Percentiles rank a stretch among this genome's conserved stretches.
Conservation (phyloP, 2,113 vertebrate genomes). For the Sinocyclocheilus anophthalmus region DNA sequence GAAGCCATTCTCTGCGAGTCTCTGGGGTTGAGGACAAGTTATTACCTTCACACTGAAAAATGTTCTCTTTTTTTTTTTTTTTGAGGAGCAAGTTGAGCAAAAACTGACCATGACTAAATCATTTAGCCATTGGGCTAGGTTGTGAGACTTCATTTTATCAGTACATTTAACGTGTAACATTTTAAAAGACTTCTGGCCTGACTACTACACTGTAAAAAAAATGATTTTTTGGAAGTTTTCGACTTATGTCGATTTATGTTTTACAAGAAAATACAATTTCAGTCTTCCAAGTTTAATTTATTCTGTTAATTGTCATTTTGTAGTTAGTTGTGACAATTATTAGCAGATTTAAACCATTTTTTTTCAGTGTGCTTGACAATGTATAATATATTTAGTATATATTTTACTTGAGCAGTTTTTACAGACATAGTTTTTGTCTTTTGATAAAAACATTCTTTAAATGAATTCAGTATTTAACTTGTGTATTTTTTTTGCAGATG, state of each 20-base stretch:
- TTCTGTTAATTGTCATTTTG: too few species aligned
- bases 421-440: not conserved
- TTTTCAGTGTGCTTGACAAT: not conserved
- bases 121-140: constrained; percentile 56
- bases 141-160: not conserved
- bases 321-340: too few species aligned
- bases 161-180: not conserved
- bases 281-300: not conserved
- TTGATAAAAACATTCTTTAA: not conserved
- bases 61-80: constrained; percentile 63
- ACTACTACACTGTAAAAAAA: not conserved
- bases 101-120: constrained; percentile 71
- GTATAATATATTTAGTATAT: too few species aligned
- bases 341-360: too few species aligned
- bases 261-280: not conserved
- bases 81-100: constrained; percentile 9
- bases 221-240: not conserved
- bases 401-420: too few species aligned
- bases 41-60: constrained; percentile 64
- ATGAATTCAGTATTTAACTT: not conserved
- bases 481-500: not conserved
- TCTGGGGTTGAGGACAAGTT: constrained; percentile 85
- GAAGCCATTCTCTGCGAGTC: constrained; percentile 88
- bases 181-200: not conserved
- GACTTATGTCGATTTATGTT: not conserved